Conservation (phyloP, 2,797 vertebrate genomes). For the Mormyrus hasselquistii region DNA sequence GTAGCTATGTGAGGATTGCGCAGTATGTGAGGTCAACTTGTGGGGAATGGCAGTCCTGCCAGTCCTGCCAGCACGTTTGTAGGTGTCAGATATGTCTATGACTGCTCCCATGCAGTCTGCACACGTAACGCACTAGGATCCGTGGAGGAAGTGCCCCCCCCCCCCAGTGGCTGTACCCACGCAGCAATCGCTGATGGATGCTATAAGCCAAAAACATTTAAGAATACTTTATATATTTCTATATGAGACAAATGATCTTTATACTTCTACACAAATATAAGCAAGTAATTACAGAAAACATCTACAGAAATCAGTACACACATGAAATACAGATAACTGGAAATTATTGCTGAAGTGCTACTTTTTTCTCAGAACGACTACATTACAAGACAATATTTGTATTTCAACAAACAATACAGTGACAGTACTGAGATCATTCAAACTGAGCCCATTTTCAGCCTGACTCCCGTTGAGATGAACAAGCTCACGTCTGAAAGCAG, state of each 20-base stretch:
- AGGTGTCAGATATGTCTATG: not conserved
- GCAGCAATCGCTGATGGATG: not conserved
- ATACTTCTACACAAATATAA: constrained; percentile 68
- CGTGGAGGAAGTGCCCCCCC: not conserved
- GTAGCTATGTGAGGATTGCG: no score
- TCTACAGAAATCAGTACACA: constrained; percentile 61
- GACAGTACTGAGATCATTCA: constrained; percentile 55
- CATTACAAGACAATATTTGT: constrained; percentile 66
- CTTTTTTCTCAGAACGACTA: constrained; percentile 64
- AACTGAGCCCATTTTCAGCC: constrained; percentile 55
- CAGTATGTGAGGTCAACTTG: no score
- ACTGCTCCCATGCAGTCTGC: not conserved
- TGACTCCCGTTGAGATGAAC: constrained; percentile 54
- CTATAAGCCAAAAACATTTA: constrained; percentile 43
- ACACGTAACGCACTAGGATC: not conserved
- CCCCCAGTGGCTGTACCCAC: not conserved
- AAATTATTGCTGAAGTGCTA: constrained; percentile 77
- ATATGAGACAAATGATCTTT: constrained; percentile 68
- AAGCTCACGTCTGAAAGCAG: constrained; percentile 41
- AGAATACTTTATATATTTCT: constrained; percentile 68
- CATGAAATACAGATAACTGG: constrained; percentile 63
- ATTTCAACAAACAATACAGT: constrained; percentile 62
- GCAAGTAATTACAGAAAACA: constrained; percentile 62
- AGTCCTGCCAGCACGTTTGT: not conserved
- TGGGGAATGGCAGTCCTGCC: no score